Evolutionary conservation across 2,113 vertebrate genomes (phyloP), one percentile per base, ranked within the genome.

Genomic region (Galbula dea): DNA sequence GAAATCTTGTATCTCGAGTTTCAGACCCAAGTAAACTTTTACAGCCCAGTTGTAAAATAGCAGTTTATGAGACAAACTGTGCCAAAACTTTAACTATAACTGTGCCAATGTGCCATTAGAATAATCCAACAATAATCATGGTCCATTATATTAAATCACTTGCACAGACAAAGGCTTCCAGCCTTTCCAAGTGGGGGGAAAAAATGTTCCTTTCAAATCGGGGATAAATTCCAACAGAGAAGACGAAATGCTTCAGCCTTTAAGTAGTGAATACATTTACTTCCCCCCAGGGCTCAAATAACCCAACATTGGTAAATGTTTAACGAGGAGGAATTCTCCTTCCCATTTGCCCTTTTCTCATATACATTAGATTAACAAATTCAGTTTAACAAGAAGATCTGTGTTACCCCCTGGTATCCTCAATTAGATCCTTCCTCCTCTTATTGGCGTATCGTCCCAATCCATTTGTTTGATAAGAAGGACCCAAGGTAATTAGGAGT

Each of bases 1-100:
- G 77, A 96, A 91, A 94, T 93, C 91, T 96, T 97, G 89, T 97
- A 96, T 97, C 97, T 97, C 96, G 96, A 83, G 94, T 98, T 97
- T 97, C 97, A 97, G 93, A 92, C 74, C 3, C 95, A 97, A 97
- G 96, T 96, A 96, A 97, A 97, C 94, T 98, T 98, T 97, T 97
- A 98, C 92, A 95, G 95, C 84, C 12, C 19, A 97, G 94, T 94
- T 96, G 94, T 97, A 97, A 98, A 98, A 96, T 93, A 97, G 86
- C 96, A 97, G 95, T 97, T 97, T 97, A 97, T 95, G 96, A 86
- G 95, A 91, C 84, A 97, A 97, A 97, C 92, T 94, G 79, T 96
- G 97, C 96, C 97, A 97, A 96, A 94, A 81, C 86, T 95, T 97
- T 97, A 97, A 97, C 97, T 97, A 95, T 96, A 96, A 95, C 95